phyloP scores from a whole-genome alignment of 1,140 invertebrate genomes.

The Anoplophora glabripennis region DNA sequence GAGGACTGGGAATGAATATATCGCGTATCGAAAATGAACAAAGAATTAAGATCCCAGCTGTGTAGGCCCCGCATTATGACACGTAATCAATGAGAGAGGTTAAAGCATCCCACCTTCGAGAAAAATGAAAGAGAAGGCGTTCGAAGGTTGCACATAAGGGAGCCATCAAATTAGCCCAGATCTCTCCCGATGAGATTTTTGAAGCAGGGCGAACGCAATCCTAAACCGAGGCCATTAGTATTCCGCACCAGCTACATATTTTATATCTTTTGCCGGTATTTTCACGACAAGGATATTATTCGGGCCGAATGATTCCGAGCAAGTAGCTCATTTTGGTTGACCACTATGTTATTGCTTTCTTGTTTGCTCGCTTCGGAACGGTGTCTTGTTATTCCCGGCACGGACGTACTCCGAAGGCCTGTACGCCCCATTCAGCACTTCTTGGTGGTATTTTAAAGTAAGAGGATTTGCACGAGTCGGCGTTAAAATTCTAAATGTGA shows the following conservation, averaged over 20 bases:
- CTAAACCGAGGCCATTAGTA: conserved; percentile 31
- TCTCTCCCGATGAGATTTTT: no score
- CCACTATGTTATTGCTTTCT: conserved; percentile 38
- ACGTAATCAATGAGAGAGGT: no score
- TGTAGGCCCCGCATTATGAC: no score
- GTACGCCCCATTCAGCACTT: conserved; percentile 23
- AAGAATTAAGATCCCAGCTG: no score
- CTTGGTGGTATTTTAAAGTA: not conserved
- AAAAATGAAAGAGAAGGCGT: no score
- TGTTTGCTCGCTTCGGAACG: conserved; percentile 24
- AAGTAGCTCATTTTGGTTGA: conserved; percentile 43
- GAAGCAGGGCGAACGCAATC: no score
- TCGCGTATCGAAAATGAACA: no score
- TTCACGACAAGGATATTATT: conserved; percentile 40
- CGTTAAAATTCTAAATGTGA: conserved; percentile 2
- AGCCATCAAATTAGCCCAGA: no score
- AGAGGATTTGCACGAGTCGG: not conserved
- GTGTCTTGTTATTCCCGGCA: conserved; percentile 22
- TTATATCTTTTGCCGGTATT: conserved; percentile 42
- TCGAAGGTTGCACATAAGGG: no score
- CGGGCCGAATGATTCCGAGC: conserved; percentile 37
- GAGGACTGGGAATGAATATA: no score
- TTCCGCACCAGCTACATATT: conserved; percentile 38
- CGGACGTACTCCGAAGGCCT: not conserved
- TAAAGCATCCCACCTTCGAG: no score